Evolutionary conservation across 2,113 vertebrate species (phyloP).

Genomic region (Sigmodon hispidus): DNA sequence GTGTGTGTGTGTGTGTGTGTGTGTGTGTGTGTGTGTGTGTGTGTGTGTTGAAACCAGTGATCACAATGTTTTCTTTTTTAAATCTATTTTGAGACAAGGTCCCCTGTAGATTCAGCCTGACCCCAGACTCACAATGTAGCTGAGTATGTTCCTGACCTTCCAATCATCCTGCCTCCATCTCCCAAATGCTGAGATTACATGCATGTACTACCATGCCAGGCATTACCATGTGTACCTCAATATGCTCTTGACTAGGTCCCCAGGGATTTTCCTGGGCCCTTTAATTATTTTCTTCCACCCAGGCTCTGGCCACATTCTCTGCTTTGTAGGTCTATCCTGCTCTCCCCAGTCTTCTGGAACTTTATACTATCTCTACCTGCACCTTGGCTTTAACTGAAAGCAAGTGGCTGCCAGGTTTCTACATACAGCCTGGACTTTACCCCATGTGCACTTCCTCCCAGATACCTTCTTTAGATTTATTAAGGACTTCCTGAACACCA

Average conservation of each 20-base stretch:
- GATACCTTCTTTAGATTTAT: neutral
- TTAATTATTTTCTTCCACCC: neutral
- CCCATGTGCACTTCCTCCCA: neutral
- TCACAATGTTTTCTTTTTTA: neutral
- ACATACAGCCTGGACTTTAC: neutral
- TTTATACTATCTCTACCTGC: neutral
- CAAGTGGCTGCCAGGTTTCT: neutral
- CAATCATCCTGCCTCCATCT: neutral
- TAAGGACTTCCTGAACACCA: neutral
- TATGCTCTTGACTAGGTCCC: neutral
- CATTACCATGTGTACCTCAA: neutral
- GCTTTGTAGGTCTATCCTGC: neutral
- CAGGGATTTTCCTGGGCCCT: neutral
- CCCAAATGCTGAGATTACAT: neutral
- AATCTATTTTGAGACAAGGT: neutral
- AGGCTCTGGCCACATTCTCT: neutral
- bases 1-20: neutral
- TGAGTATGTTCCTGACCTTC: neutral
- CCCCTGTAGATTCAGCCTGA: neutral
- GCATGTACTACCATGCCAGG: no score
- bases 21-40: neutral
- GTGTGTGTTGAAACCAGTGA: neutral
- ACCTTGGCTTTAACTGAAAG: neutral
- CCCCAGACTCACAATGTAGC: neutral
- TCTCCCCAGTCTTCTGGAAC: neutral